Evolutionary conservation across 1,140 invertebrate genomes (phyloP).

Genomic region (Zophobas atratus): DNA sequence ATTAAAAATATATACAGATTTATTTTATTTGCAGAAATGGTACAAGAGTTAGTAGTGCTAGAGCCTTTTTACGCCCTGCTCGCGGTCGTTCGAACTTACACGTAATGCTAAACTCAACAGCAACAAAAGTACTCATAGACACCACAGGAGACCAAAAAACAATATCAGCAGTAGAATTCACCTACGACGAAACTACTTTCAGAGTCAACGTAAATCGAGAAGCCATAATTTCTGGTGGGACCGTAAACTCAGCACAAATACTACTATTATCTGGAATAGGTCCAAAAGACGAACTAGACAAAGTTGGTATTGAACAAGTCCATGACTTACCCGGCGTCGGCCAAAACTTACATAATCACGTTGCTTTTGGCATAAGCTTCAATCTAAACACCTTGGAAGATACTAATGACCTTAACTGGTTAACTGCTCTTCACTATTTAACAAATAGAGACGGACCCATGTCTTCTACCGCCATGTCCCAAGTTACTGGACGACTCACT

Average conservation of each 20-base stretch:
- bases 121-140: constrained; percentile 80
- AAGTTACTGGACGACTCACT: constrained; percentile 72
- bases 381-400: constrained; percentile 70
- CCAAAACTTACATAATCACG: constrained; percentile 80
- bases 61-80: constrained; percentile 90
- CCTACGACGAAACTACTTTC: constrained; percentile 72
- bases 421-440: constrained; percentile 73
- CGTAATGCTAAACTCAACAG: constrained; percentile 82
- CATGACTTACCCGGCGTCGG: constrained; percentile 81
- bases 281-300: constrained; percentile 68
- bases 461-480: constrained; percentile 73
- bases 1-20: no score
- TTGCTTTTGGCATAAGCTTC: constrained; percentile 71
- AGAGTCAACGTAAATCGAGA: constrained; percentile 74
- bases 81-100: constrained; percentile 80
- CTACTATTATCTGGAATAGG: constrained; percentile 85
- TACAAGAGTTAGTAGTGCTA: constrained; percentile 83
- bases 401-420: constrained; percentile 73
- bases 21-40: constrained; percentile 76
- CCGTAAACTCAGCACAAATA: constrained; percentile 84
- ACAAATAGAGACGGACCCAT: constrained; percentile 72
- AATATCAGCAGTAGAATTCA: constrained; percentile 79
- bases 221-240: constrained; percentile 76
- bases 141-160: constrained; percentile 69
- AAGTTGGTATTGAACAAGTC: constrained; percentile 69